Conservation (phyloP, 2,113 vertebrate genomes). For the Catharus fuscescens region DNA sequence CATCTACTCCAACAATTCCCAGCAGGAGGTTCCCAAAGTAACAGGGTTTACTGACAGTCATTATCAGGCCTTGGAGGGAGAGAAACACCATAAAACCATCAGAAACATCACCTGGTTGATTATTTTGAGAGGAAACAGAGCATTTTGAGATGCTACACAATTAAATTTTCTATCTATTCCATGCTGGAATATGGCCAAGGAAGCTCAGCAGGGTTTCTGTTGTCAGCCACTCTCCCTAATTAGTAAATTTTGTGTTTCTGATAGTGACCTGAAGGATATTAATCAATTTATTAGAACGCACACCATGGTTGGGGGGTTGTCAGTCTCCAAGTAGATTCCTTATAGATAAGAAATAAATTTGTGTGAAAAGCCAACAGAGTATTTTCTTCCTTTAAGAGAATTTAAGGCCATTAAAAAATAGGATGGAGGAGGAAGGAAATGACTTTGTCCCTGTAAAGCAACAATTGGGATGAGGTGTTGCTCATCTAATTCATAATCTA, state of each 20-base stretch:
- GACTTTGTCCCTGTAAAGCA: background rate
- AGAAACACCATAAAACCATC: background rate
- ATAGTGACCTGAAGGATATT: background rate
- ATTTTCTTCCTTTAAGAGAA: background rate
- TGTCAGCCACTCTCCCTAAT: background rate
- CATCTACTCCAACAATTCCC: conserved; percentile 97
- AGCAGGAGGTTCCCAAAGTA: conserved; percentile 97
- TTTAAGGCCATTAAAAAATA: background rate
- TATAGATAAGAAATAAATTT: background rate
- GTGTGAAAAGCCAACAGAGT: background rate
- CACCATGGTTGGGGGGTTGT: background rate
- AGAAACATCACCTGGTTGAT: background rate
- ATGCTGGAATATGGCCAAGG: background rate
- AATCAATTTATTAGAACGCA: background rate
- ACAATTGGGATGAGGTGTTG: background rate
- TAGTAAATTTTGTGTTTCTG: background rate
- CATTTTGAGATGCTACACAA: background rate
- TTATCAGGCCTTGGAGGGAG: conserved; percentile 87
- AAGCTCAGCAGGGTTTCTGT: background rate
- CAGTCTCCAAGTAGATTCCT: background rate
- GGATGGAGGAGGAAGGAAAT: background rate
- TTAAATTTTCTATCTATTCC: background rate
- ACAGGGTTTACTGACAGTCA: conserved; percentile 97
- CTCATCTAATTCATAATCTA: background rate
- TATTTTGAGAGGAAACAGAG: background rate